A percentile compares a stretch with the other conserved stretches of the same genome.
These are phyloP conservation scores for Dysmachus trigonus DNA, from an alignment of 2,888 invertebrate species.

Conservation along the genomic window DNA sequence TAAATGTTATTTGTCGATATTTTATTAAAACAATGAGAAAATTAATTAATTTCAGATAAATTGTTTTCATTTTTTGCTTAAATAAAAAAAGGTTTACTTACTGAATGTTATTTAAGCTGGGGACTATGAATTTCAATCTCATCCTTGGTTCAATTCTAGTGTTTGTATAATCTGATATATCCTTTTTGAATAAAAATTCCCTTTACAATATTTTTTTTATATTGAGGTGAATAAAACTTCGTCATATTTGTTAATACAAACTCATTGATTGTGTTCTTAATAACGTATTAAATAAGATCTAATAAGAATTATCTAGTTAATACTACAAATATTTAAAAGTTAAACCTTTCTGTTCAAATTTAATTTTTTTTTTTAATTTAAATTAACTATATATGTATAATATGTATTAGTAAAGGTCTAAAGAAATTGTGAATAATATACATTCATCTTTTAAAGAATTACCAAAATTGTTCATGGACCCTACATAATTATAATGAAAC, in stretches of 20 bases:
- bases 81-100: not conserved
- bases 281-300: not conserved
- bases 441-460: too few relatives aligned
- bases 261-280: not conserved
- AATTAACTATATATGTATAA: too few relatives aligned
- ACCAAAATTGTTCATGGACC: too few relatives aligned
- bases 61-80: not conserved
- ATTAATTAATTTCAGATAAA: not conserved
- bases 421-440: not conserved
- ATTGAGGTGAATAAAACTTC: not conserved
- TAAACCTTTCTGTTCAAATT: not conserved
- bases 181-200: not conserved
- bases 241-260: not conserved
- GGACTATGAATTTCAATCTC: constrained; percentile 35
- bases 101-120: constrained; percentile 18
- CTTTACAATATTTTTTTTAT: not conserved
- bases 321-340: not conserved
- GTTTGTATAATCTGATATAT: not conserved
- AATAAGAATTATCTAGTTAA: not conserved
- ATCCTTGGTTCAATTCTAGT: constrained; percentile 41
- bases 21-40: not conserved
- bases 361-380: not conserved
- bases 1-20: not conserved
- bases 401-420: not conserved
- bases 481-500: too few relatives aligned